A percentile compares a stretch with the other conserved stretches of the same genome.
These are phyloP conservation scores for Pollachius pollachius DNA, from an alignment of 2,113 vertebrate species.

Conservation along the genomic window DNA sequence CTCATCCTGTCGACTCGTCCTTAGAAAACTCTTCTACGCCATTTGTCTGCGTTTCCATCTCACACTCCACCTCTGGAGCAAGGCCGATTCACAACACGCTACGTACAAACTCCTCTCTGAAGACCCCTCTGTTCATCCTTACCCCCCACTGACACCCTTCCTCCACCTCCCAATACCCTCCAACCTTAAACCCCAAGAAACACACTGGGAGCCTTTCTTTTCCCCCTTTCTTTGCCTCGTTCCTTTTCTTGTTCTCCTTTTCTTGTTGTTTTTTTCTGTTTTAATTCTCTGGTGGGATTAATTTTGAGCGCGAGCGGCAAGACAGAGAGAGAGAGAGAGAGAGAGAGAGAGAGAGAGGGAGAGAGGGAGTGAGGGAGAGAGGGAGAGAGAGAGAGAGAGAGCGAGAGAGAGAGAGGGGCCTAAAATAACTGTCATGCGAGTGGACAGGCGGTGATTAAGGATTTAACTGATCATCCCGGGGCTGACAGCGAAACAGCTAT, in stretches of 20 bases:
- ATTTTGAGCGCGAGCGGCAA: neutral
- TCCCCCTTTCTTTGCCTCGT: neutral
- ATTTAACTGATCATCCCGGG: constrained; percentile 99
- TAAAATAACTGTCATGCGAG: constrained; percentile 89
- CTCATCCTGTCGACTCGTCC: neutral
- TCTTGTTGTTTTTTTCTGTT: neutral
- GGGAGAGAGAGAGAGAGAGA: neutral
- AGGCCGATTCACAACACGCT: no score
- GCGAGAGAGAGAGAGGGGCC: constrained; percentile 16
- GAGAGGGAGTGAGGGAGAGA: neutral
- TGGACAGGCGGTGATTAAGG: constrained; percentile 99
- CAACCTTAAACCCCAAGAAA: constrained; percentile 13
- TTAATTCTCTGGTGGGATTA: constrained; percentile 44
- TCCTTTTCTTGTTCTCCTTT: neutral
- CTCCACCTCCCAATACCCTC: constrained; percentile 6
- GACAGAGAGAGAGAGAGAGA: neutral
- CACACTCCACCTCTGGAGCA: no score
- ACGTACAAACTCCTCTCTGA: no score
- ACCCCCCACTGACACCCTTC: neutral
- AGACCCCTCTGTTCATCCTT: neutral
- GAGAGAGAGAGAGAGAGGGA: no score
- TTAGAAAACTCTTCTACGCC: no score
- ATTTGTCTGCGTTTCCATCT: no score
- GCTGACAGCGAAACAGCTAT: constrained; percentile 99
- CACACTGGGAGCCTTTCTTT: neutral